Percentiles rank a stretch among this genome's conserved stretches.
Evolutionary conservation across 2,888 invertebrate species (phyloP).

Genomic region (Drosophila austrosaltans): DNA sequence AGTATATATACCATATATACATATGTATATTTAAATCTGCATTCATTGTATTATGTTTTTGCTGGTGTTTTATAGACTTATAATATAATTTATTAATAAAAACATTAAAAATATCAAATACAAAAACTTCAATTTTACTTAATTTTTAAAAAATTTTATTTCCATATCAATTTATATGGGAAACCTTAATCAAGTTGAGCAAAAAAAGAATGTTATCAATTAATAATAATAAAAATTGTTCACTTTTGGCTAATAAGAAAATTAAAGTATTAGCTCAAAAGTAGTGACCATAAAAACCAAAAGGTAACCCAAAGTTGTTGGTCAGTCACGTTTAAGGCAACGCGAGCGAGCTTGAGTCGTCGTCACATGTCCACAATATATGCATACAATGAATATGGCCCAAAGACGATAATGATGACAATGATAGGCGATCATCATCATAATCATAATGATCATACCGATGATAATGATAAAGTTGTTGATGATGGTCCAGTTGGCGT

Average conservation of each 20-base stretch:
- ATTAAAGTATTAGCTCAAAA: neutral
- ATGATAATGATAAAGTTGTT: slow-evolving; percentile 5
- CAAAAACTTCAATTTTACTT: no score
- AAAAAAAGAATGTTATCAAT: no score
- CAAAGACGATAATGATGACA: neutral
- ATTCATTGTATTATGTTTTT: no score
- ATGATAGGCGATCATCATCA: neutral
- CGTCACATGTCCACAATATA: slow-evolving; percentile 42
- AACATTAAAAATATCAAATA: no score
- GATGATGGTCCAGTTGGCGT: slow-evolving; percentile 14
- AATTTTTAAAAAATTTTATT: no score
- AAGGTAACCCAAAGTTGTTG: slow-evolving; percentile 37
- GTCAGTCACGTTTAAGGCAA: slow-evolving; percentile 61
- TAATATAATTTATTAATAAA: no score
- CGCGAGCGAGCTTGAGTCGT: slow-evolving; percentile 36
- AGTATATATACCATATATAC: no score
- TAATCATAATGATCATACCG: neutral
- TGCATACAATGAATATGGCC: neutral
- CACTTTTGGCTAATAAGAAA: neutral
- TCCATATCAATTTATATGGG: no score
- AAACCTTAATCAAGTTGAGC: no score
- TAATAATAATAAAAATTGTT: no score
- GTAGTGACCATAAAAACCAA: slow-evolving; percentile 8
- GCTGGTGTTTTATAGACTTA: no score
- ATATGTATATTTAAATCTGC: no score